Base-by-base conservation (phyloP, 2,113 vertebrate genomes). In the Sapayoa aenigma region DNA sequence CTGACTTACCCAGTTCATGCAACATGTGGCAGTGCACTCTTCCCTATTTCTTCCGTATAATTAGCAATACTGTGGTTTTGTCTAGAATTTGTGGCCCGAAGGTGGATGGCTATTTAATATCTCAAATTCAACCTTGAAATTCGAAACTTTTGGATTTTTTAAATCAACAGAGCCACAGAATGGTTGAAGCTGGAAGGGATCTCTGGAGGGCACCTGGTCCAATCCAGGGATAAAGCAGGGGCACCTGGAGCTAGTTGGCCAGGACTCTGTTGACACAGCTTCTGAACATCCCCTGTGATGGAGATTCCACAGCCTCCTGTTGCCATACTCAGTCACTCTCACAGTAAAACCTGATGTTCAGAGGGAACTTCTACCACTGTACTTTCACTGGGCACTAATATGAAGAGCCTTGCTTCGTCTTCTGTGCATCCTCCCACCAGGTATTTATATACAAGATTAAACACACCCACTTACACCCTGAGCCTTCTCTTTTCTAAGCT, bases 291-390 rank as follows among this genome's bases (percentile, higher is more conserved):
- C 59, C 44, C 58, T 73, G 41, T 22, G 39, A 65, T 4, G 35
- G 4, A 75, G 21, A 30, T 22, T 65, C 25, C 18, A 9, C 12
- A 19, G 31, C 22, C 62, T 62, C 16, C 56, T 68, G 39, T 68
- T 69, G 37, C 19, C 0, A 0, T 35, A 30, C 37, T 75, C 0
- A 0, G 3, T 62, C 42, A 58, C 14, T 25, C 25, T 73, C 23
- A 24, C 14, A 17, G 24, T 31, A 62, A 66, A 67, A 63, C 9
- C 66, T 59, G 79, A 28, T 14, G 14, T 53, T 88, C 50, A 35
- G 56, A 63, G 17, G 37, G 23, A 62, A 9, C n/a, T 31, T 82
- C 10, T 39, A 56, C 31, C 42, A 6, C 41, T 66, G 10, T 52
- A 35, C 24, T 56, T 28, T 47, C 21, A 19, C 21, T 52, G 59